Evolutionary conservation across 2,888 invertebrate species (phyloP).

Genomic region (Nephrotoma appendiculata): DNA sequence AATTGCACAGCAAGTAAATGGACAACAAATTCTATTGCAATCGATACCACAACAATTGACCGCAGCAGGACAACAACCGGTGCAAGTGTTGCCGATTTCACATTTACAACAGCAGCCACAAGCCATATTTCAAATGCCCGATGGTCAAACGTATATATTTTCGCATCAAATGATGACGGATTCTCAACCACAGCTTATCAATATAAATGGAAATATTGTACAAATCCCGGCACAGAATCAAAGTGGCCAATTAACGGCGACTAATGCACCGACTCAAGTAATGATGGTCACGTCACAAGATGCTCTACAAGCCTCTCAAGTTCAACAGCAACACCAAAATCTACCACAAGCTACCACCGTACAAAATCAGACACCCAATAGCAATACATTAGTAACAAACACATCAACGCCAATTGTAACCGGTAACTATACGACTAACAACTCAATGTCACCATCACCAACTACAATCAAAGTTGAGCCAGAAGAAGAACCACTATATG

Average conservation of each 20-base stretch:
- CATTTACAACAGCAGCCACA: constrained; percentile 30
- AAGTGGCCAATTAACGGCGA: constrained; percentile 10
- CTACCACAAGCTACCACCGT: constrained; percentile 14
- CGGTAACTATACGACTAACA: constrained; percentile 1
- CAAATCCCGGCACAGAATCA: constrained; percentile 24
- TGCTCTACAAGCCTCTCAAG: not conserved
- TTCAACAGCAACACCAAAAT: constrained; percentile 15
- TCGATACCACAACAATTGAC: constrained; percentile 18
- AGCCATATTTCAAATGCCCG: constrained; percentile 74
- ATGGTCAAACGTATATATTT: constrained; percentile 85
- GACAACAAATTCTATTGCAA: constrained; percentile 29
- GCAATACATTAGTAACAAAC: not conserved
- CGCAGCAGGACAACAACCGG: constrained; percentile 7
- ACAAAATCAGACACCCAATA: not conserved
- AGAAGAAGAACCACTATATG: constrained; percentile 93
- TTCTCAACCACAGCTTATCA: constrained; percentile 45
- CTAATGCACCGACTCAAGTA: constrained; percentile 17
- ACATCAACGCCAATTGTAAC: not conserved
- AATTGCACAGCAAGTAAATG: constrained; percentile 12
- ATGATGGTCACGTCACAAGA: constrained; percentile 18
- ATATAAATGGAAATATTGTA: constrained; percentile 31
- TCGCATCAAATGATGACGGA: constrained; percentile 53
- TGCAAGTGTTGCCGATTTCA: constrained; percentile 24
- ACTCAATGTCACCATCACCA: constrained; percentile 6
- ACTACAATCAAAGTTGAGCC: constrained; percentile 21